Evolutionary conservation across 1,140 invertebrate genomes (phyloP), one percentile per base, ranked within the genome.

Genomic region (Sycophila sp.): DNA sequence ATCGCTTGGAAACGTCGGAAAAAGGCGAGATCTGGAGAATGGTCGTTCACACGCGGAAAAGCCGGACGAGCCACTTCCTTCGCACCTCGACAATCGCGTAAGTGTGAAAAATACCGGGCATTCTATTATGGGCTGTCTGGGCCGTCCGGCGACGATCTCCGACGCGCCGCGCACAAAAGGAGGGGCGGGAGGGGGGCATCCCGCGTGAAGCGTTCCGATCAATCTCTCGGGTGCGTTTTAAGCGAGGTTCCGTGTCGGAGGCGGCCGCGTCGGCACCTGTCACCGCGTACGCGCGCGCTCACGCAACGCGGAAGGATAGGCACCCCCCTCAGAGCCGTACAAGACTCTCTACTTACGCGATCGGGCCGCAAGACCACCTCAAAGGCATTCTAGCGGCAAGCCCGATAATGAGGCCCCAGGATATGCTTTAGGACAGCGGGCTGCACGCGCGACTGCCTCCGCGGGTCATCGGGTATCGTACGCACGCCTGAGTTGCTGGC

Each of bases 291-390:
- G 15, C 32, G 26, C 11, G 49, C 2, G 19, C 15, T 22, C 5
- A 5, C 19, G 17, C 17, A 38, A 63, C 36, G 60, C 42, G 45
- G 60, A 63, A 63, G 60, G 60, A 63, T 63, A 22, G 17, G 17
- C 30, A 60, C 56, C 56, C 36, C 56, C 34, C 56, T n/a, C 8
- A 24, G 56, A 60, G 36, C 40, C 40, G 30, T 45, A 62, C 59
- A 62, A 62, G 59, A 62, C 19, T 62, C 38, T 62, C 15, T 62
- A 62, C 59, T 62, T 62, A 47, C 59, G 38, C 19, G 42, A 47
- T 17, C 6, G 28, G 8, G 40, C 34, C 19, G 32, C 55, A 47
- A 15, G 11, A n/a, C n/a, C 8, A 24, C 38, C 56, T 24, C 56
- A 22, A 42, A 59, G 22, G 36, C 59, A 47, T 47, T 62, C 59